These are phyloP conservation scores for Nymphalis urticae DNA, from an alignment of 2,888 invertebrate genomes.

Conservation along the genomic window DNA sequence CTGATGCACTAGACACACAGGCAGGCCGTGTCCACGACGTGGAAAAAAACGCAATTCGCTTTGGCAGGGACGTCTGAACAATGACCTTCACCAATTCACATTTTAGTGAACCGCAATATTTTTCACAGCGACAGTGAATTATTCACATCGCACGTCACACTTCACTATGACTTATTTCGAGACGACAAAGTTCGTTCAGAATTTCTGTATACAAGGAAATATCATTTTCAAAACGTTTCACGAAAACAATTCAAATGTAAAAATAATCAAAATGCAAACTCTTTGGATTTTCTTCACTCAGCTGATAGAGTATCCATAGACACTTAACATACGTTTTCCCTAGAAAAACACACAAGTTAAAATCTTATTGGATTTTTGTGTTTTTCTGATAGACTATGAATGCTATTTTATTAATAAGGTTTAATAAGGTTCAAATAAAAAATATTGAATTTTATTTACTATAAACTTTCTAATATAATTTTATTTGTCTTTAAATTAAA, in stretches of 20 bases:
- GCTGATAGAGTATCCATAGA: conserved; percentile 38
- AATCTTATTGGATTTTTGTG: conserved; percentile 1
- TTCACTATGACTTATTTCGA: background rate
- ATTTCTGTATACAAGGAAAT: background rate
- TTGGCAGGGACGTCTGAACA: conserved; percentile 38
- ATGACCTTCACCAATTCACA: conserved; percentile 65
- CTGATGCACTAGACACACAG: conserved; percentile 22
- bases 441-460: background rate
- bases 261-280: conserved; percentile 19
- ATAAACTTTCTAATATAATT: background rate
- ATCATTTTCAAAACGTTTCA: conserved; percentile 4
- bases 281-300: conserved; percentile 31
- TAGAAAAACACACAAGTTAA: background rate
- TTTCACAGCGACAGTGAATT: conserved; percentile 8
- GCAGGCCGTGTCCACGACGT: conserved; percentile 36
- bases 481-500: background rate
- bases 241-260: conserved; percentile 20
- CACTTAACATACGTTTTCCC: conserved; percentile 30
- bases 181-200: conserved; percentile 1
- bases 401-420: too few species aligned
- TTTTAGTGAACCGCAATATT: conserved; percentile 67
- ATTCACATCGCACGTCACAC: conserved; percentile 11
- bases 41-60: conserved; percentile 46
- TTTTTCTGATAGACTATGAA: too few species aligned
- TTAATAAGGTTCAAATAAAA: too few species aligned